Evolutionary conservation across 2,797 vertebrate species (phyloP), one percentile per base, ranked within the genome.

Genomic region (Knipowitschia caucasica): DNA sequence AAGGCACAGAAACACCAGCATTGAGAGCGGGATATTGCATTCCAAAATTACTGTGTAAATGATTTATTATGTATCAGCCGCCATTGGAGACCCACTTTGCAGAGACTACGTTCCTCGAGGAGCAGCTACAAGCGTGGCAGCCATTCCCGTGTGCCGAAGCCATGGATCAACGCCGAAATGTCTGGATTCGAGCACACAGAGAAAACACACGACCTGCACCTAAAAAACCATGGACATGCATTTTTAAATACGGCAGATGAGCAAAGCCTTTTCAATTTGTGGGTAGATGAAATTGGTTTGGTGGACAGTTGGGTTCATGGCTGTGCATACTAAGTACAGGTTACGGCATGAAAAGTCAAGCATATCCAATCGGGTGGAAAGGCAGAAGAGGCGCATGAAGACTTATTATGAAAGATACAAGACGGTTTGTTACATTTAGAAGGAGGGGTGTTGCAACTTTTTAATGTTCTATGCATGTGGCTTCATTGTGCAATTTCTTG

Each of bases 31-130:
- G 82, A 87, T 90, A 90, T 85, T 90, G 84, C 85, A 77, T 86
- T 87, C 73, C 66, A 84, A 84, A 89, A 88, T 83, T 72, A 85
- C 82, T 85, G 77, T 70, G 80, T 89, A 86, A 90, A 90, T 90
- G 83, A 90, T 92, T 91, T 89, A 91, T 86, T 87, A 90, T 88
- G 80, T 84, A 89, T 77, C 73, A 69, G 66, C 68, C 63, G 72
- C 71, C 57, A 9, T 75, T 64, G 63, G 80, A 78, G 75, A 72
- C 71, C 79, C 73, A 62, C 80, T 71, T 80, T 79, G 80, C 80
- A 85, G 77, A 59, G 76, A 77, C 62, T 79, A 83, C 58, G 8
- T 80, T 88, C 81, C 86, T 86, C 53, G 61, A 83, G 81, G 83
- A 75, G 70, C 76, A 71, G 63, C 86, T 85, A 87, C 82, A n/a